Percentiles rank a stretch among this genome's conserved stretches.
Conservation (phyloP, 2,888 invertebrate genomes). For the Coenonympha glycerion region DNA sequence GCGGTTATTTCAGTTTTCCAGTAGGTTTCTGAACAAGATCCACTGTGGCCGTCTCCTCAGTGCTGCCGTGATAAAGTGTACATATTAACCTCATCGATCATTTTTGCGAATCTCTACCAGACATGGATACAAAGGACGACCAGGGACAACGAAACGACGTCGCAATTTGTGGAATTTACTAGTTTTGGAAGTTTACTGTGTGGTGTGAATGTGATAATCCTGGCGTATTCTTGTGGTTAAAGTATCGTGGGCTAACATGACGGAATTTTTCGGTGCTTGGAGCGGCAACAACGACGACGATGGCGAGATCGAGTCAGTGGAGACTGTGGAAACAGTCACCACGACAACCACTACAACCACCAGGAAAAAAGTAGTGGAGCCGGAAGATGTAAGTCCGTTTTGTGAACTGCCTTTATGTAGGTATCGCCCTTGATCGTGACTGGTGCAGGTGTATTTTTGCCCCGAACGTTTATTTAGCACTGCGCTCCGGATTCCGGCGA, state of each 20-base stretch:
- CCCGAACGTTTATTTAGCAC: constrained; percentile 41
- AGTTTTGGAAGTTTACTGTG: constrained; percentile 10
- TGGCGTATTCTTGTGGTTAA: constrained; percentile 36
- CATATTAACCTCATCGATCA: constrained; percentile 18
- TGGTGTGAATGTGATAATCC: constrained; percentile 17
- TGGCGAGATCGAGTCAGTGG: constrained; percentile 43
- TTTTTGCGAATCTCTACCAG: constrained; percentile 7
- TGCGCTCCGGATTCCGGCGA: constrained; percentile 37
- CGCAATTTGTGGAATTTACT: constrained; percentile 32
- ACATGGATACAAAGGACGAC: constrained; percentile 32
- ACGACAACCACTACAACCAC: constrained; percentile 58
- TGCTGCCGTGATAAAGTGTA: constrained; percentile 39
- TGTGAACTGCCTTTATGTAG: constrained; percentile 8
- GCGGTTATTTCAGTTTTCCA: constrained; percentile 76
- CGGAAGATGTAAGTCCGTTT: constrained; percentile 52
- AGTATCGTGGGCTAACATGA: constrained; percentile 42
- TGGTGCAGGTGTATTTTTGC: constrained; percentile 45
- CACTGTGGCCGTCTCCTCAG: constrained; percentile 65
- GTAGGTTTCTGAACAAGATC: constrained; percentile 73
- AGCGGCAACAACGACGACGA: constrained; percentile 41
- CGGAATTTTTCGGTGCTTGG: constrained; percentile 72
- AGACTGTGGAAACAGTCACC: constrained; percentile 62
- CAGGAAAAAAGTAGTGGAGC: constrained; percentile 35
- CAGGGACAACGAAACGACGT: constrained; percentile 39
- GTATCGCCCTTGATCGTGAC: constrained; percentile 49